These are phyloP conservation scores for Coenobita brevimanus DNA, from an alignment of 1,140 invertebrate species.

Conservation along the genomic window DNA sequence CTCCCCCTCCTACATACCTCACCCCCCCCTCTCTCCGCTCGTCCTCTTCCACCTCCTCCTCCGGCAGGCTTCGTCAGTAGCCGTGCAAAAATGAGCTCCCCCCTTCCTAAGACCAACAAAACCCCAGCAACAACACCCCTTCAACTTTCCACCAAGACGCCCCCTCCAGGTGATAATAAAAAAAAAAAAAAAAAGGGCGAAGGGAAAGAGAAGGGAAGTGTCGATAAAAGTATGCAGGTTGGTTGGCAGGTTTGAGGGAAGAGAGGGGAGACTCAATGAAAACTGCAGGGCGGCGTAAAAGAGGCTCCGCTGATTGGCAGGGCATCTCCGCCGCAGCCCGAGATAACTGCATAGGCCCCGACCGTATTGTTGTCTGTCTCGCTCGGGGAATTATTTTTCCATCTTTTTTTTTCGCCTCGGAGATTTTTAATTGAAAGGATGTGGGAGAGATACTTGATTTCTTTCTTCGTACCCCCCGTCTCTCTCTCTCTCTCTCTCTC, in stretches of 20 bases:
- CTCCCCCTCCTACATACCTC: neutral
- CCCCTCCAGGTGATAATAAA: slow-evolving; percentile 62
- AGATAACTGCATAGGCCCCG: slow-evolving; percentile 62
- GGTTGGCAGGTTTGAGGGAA: slow-evolving; percentile 54
- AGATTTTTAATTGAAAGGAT: slow-evolving; percentile 57
- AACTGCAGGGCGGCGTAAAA: slow-evolving; percentile 59
- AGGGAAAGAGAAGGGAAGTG: slow-evolving; percentile 62
- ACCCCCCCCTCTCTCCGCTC: neutral
- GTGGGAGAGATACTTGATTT: slow-evolving; percentile 43
- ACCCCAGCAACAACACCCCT: slow-evolving; percentile 49
- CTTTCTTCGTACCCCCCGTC: slow-evolving; percentile 19
- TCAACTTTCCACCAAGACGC: slow-evolving; percentile 60
- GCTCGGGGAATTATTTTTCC: neutral
- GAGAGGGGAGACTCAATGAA: slow-evolving; percentile 63
- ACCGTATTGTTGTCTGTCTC: slow-evolving; percentile 57
- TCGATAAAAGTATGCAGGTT: slow-evolving; percentile 65
- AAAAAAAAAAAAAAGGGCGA: slow-evolving; percentile 42
- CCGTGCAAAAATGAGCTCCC: neutral
- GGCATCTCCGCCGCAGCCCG: slow-evolving; percentile 50
- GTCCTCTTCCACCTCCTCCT: neutral
- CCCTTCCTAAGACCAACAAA: slow-evolving; percentile 45
- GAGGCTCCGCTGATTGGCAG: slow-evolving; percentile 53
- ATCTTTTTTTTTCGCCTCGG: too few species aligned
- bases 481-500: neutral
- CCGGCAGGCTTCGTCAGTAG: neutral